Evolutionary conservation across 2,113 vertebrate species (phyloP).

Genomic region (Catagonus wagneri): DNA sequence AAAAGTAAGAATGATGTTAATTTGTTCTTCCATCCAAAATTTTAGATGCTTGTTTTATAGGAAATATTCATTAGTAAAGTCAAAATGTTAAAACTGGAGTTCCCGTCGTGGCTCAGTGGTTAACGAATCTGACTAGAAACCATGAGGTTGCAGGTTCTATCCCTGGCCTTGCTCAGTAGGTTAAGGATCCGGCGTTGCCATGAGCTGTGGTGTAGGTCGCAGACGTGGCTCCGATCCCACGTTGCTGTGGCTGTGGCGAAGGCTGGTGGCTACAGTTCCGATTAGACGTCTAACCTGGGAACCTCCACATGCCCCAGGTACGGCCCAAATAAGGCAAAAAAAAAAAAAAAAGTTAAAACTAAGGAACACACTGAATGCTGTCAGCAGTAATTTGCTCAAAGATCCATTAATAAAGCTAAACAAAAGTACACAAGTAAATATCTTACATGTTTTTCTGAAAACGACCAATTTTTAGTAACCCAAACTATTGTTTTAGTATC

Average conservation of each 20-base stretch:
- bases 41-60: not conserved
- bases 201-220: no score
- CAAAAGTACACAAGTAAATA: not conserved
- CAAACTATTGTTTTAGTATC: not conserved
- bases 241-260: no score
- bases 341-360: constrained; percentile 9
- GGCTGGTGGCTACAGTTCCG: no score
- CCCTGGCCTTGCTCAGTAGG: no score
- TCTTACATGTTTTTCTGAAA: not conserved
- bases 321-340: no score
- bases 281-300: no score
- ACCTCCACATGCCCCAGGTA: no score
- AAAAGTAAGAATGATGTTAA: not conserved
- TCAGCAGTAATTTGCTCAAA: not conserved
- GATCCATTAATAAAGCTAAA: not conserved
- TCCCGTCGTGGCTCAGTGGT: no score
- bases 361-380: not conserved
- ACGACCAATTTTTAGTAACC: not conserved
- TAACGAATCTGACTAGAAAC: no score
- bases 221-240: no score
- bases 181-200: no score
- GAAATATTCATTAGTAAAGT: not conserved
- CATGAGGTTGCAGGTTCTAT: no score
- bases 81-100: not conserved
- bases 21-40: not conserved